Evolutionary conservation across 1,140 invertebrate genomes (phyloP).

Genomic region (Caenorhabditis inopinata): DNA sequence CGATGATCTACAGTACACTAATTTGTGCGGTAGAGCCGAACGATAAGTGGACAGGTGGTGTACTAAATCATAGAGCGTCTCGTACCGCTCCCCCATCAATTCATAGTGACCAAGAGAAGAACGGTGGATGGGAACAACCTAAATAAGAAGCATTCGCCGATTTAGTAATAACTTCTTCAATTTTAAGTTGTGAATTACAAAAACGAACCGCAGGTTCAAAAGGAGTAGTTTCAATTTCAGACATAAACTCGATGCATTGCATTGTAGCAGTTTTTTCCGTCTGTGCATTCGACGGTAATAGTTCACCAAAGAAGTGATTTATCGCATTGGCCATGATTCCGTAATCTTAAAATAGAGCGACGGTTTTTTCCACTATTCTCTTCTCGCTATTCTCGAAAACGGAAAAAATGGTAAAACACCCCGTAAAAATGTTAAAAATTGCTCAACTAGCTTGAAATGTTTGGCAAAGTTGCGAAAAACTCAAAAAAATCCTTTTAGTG

Average conservation of each 20-base stretch:
- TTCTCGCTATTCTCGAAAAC: no score
- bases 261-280: not conserved
- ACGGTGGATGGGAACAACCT: not conserved
- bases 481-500: no score
- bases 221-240: not conserved
- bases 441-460: no score
- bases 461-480: no score
- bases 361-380: not conserved
- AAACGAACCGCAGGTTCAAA: not conserved
- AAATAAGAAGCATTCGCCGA: no score
- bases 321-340: not conserved
- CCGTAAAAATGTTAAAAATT: no score
- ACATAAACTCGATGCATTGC: conserved; percentile 5
- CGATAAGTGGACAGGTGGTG: not conserved
- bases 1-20: conserved; percentile 5
- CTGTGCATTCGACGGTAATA: not conserved
- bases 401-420: no score
- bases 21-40: not conserved
- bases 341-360: not conserved
- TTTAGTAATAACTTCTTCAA: no score
- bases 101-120: not conserved
- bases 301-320: not conserved
- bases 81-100: conserved; percentile 6
- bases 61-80: conserved; percentile 18
- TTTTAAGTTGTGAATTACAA: not conserved